phyloP scores from a whole-genome alignment of 2,113 vertebrate genomes.

The Rousettus leschenaultii region DNA sequence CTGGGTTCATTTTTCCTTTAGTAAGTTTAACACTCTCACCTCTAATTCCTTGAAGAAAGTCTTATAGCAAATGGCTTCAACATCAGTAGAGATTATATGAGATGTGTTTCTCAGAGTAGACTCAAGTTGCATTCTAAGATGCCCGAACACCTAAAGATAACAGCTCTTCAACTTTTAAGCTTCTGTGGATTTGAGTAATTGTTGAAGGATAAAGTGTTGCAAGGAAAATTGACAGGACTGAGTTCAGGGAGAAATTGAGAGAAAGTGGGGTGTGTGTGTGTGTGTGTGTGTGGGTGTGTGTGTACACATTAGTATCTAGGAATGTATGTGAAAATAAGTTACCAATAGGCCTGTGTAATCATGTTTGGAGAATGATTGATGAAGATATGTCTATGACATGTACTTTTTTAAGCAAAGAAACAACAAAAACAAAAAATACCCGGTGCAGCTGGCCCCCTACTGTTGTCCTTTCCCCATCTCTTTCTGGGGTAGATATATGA shows the following conservation, averaged over 20 bases:
- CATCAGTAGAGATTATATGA: background rate
- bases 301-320: background rate
- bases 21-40: background rate
- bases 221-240: background rate
- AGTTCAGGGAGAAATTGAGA: background rate
- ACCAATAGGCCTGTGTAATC: background rate
- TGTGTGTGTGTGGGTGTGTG: background rate
- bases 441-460: background rate
- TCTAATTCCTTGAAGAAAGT: background rate
- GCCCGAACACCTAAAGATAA: background rate
- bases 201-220: background rate
- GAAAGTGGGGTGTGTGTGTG: background rate
- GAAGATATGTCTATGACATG: background rate
- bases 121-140: background rate
- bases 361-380: constrained; percentile 43
- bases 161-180: background rate
- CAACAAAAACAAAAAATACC: constrained; percentile 55
- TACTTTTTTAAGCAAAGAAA: constrained; percentile 30
- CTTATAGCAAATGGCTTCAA: background rate
- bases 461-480: constrained; percentile 27
- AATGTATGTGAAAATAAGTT: constrained; percentile 10
- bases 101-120: background rate
- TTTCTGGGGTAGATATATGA: constrained; percentile 48
- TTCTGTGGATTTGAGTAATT: background rate
- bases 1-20: background rate